Evolutionary conservation across 35 echinoderm and acorn worm genomes (phyloP), one percentile per base, ranked within the genome.

Genomic region (Strongylocentrotus purpuratus): DNA sequence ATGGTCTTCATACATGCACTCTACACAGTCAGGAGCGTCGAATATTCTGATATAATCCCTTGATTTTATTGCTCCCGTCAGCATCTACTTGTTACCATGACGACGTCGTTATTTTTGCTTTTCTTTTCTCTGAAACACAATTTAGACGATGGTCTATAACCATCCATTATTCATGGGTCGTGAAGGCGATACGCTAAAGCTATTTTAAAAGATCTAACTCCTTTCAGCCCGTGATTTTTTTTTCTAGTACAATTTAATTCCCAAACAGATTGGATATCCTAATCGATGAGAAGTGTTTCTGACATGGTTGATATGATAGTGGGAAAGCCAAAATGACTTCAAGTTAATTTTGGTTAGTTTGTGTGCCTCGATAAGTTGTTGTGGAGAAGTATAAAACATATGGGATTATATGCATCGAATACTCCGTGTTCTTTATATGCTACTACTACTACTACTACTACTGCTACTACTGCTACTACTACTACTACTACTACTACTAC

Each of bases 131-230:
- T 55, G 9, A 55, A 55, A 15, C 50, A n/a, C 65, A 78, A n/a
- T 78, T 78, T 78, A 78, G 18, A 78, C 7, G 65, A 9, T 28
- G 28, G 65, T n/a, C 7, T 70, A 7, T 28, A 78, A 8, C 20
- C 65, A 78, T 78, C 65, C 65, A 78, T 78, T 78, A 78, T 78
- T 78, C 65, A 78, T 78, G n/a, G 65, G 65, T 78, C 20, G 20
- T 78, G 65, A 28, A 15, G 15, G 50, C 15, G 50, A 55, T 55
- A 55, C 50, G 50, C 15, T 50, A 50, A 50, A 50, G 48, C 48
- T 7, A 10, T 9, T 55, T 13, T 55, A 14, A 78, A 78, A 78
- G 20, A 78, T 78, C 28, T 78, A n/a, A 2, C 65, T 22, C 22
- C 28, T 78, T 78, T 78, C 65, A 78, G 28, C 65, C 65, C 4